Percentiles rank a stretch among this genome's conserved stretches.
Evolutionary conservation across 2,797 vertebrate species (phyloP).

Genomic region (Lithobates sylvaticus): DNA sequence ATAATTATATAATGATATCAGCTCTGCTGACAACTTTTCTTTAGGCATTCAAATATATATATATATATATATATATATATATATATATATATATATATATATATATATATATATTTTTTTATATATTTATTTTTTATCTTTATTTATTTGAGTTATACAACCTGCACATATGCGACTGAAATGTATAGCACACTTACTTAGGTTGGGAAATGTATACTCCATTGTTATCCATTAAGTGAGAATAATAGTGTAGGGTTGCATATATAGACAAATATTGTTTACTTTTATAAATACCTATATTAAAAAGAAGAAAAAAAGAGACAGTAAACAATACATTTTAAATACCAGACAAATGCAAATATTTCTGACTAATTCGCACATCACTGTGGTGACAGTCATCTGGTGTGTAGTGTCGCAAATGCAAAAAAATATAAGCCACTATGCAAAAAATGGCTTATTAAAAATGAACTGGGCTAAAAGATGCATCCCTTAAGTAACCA

Average conservation of each 20-base stretch:
- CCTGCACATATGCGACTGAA: no score
- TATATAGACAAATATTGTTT: neutral
- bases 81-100: no score
- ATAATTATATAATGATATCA: no score
- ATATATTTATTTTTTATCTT: no score
- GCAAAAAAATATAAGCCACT: slow-evolving; percentile 45
- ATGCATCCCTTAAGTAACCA: slow-evolving; percentile 20
- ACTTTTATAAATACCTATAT: slow-evolving; percentile 23
- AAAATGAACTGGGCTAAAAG: slow-evolving; percentile 16
- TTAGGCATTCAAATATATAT: neutral
- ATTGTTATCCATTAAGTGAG: neutral
- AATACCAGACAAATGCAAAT: slow-evolving; percentile 56
- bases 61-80: no score
- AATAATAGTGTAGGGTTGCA: neutral
- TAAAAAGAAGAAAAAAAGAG: slow-evolving; percentile 63
- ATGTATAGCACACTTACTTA: neutral
- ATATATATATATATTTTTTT: no score
- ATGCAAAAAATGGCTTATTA: slow-evolving; percentile 54
- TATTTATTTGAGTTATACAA: no score
- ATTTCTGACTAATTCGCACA: slow-evolving; percentile 31
- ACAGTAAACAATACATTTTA: slow-evolving; percentile 51
- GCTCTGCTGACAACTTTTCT: no score
- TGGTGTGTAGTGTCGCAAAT: slow-evolving; percentile 25
- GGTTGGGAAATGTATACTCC: neutral
- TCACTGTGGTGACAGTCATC: slow-evolving; percentile 23